Evolutionary conservation across 2,113 vertebrate genomes (phyloP).

Genomic region (Panurus biarmicus): DNA sequence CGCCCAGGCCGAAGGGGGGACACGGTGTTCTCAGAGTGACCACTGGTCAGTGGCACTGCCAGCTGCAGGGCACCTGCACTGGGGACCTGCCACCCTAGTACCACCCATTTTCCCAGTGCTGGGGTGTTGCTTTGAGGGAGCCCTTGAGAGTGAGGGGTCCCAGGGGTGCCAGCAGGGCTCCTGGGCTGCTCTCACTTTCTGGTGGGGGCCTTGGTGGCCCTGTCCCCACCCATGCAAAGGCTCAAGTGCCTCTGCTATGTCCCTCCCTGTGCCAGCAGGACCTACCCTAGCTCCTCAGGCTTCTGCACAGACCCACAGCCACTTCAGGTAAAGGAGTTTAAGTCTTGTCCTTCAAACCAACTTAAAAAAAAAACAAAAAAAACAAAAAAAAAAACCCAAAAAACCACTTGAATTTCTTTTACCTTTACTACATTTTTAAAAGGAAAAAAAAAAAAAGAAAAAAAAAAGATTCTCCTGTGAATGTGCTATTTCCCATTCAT

Average conservation of each 20-base stretch:
- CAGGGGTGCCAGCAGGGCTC: not conserved
- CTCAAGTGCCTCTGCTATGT: not conserved
- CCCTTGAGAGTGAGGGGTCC: not conserved
- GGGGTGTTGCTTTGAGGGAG: not conserved
- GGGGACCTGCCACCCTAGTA: not conserved
- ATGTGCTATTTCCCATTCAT: constrained; percentile 57
- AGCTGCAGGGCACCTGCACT: not conserved
- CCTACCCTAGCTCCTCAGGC: not conserved
- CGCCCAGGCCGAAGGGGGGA: fast-evolving
- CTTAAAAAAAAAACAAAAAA: not conserved
- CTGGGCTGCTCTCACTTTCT: not conserved
- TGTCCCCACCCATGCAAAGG: fast-evolving
- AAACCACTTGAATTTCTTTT: constrained; percentile 65
- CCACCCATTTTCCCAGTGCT: fast-evolving
- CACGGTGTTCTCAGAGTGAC: fast-evolving
- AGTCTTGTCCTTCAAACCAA: constrained; percentile 67
- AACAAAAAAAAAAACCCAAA: not conserved
- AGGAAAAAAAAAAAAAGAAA: not conserved
- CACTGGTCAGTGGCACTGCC: not conserved
- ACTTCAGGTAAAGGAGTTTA: not conserved
- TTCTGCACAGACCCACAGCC: not conserved
- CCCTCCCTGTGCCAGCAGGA: not conserved
- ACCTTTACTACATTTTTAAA: constrained; percentile 63
- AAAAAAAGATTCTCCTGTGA: constrained; percentile 20
- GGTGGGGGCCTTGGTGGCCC: not conserved